Conservation (phyloP, 1,140 invertebrate species). For the Drosophila lacteicornis region DNA sequence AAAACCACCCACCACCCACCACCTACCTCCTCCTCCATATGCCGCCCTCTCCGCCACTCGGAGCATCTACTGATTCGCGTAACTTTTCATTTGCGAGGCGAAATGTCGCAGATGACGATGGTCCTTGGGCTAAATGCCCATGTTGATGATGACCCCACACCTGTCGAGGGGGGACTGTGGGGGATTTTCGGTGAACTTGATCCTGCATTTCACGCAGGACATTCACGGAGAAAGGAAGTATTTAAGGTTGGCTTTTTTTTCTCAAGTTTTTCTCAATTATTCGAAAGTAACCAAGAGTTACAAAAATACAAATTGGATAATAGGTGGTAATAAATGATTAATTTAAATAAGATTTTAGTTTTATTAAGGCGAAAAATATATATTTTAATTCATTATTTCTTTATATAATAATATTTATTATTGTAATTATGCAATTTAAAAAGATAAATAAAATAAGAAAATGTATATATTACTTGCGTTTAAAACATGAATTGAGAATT, state of each 20-base stretch:
- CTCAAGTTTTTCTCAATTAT: neutral
- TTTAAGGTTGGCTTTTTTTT: neutral
- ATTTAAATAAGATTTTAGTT: too few relatives aligned
- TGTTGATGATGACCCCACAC: conserved; percentile 15
- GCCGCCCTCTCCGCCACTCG: neutral
- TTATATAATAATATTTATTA: too few relatives aligned
- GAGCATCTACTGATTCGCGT: conserved; percentile 34
- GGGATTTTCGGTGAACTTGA: conserved; percentile 1
- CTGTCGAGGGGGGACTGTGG: neutral
- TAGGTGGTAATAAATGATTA: too few relatives aligned
- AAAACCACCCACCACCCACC: conserved; percentile 7
- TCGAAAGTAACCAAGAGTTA: too few relatives aligned
- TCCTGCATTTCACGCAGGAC: conserved; percentile 2
- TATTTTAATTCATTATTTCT: too few relatives aligned
- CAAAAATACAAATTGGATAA: too few relatives aligned
- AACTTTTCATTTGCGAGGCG: conserved; percentile 54
- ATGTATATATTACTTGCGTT: too few relatives aligned
- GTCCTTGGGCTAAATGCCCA: conserved; percentile 20
- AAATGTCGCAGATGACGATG: conserved; percentile 51
- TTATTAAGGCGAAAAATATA: too few relatives aligned
- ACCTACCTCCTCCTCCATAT: neutral
- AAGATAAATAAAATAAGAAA: too few relatives aligned
- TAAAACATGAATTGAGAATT: too few relatives aligned
- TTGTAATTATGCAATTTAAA: too few relatives aligned
- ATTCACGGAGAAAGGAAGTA: neutral